Conservation (phyloP, 2,113 vertebrate genomes). For the Elachura formosa region DNA sequence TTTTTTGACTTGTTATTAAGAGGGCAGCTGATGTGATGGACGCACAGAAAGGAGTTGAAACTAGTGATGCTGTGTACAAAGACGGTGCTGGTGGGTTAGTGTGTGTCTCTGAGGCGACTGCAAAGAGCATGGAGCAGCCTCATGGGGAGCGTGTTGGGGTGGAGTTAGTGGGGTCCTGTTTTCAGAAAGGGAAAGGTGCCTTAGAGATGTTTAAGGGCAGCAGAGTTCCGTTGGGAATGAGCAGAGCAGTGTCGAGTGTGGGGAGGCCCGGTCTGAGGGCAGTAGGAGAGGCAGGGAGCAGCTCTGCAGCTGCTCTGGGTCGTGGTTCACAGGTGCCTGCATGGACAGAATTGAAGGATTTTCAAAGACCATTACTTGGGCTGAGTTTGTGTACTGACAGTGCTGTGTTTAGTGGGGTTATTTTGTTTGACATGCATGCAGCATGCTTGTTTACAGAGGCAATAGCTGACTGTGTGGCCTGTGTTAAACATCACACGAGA, state of each 20-base stretch:
- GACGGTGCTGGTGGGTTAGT: neutral
- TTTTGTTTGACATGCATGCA: neutral
- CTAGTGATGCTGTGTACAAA: neutral
- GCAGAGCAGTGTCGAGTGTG: neutral
- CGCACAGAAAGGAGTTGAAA: neutral
- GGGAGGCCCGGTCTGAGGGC: neutral
- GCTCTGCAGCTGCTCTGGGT: neutral
- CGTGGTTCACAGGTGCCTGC: neutral
- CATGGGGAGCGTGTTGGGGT: neutral
- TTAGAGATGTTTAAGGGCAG: neutral
- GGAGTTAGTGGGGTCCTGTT: neutral
- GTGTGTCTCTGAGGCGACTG: neutral
- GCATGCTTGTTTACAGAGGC: neutral
- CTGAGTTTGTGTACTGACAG: neutral
- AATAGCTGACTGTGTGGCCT: neutral
- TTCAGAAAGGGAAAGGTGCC: neutral
- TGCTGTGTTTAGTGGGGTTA: neutral
- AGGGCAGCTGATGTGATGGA: neutral
- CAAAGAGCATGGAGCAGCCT: neutral
- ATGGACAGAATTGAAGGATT: neutral
- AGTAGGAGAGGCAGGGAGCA: neutral
- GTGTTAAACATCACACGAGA: neutral
- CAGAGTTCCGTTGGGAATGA: neutral
- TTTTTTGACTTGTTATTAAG: neutral
- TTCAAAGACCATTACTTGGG: neutral